Evolutionary conservation across 2,888 invertebrate genomes (phyloP), one percentile per base, ranked within the genome.

Genomic region (Philopedon plagiatum): DNA sequence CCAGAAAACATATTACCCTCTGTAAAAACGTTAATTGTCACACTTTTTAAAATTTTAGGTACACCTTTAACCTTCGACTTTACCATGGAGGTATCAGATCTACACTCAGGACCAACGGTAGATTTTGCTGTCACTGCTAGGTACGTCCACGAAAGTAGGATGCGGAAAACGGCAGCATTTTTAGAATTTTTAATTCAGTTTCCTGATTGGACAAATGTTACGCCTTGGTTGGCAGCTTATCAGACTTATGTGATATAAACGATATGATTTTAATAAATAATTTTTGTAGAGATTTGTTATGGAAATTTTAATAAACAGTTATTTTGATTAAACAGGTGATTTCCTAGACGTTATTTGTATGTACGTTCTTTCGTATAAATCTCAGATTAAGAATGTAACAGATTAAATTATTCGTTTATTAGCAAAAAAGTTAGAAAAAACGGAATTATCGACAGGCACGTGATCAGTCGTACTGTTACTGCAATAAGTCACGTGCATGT

Each of bases 181-280:
- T 76, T 82, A 46, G 77, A 82, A 1, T 87, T 89, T 76, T 78
- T 89, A 23, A 75, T 78, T n/a, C 81, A 83, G 18, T 88, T 89
- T 76, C 89, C 89, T 0, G 81, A 85, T 4, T 90, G 89, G 89
- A 83, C 86, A 0, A 87, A 88, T 79, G 81, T 87, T 0, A 85
- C 86, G 2, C 83, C 87, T 26, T 88, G 87, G 86, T 79, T 87
- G 44, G 86, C 87, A 5, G 84, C 84, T 8, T 88, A 87, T 75
- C 73, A 73, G 1, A 67, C 75, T 5, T 75, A 77, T 57, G 57
- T 75, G 34, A 18, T 75, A 18, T 77, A 56, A 15, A 74, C n/a
- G 13, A 54, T 15, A 7, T 29, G 15, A n/a, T 0, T 29, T 26
- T 5, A 13, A 7, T 23, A 26, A 23, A 39, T 39, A 37, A 2